Conservation (phyloP, 2,888 invertebrate species). For the Limnephilus auricula region DNA sequence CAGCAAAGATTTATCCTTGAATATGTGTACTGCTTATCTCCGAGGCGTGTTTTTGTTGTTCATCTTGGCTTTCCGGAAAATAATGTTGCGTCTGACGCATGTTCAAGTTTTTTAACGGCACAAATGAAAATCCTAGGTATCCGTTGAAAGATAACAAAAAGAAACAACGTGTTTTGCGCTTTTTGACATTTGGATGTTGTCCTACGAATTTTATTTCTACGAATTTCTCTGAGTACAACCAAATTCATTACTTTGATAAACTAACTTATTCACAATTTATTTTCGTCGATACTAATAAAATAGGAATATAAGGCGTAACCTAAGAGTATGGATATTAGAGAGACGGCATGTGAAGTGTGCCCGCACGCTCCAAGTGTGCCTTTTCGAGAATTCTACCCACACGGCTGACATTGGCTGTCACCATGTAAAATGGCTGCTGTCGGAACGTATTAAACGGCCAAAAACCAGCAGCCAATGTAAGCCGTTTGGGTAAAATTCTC, state of each 20-base stretch:
- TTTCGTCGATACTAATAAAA: too few relatives aligned
- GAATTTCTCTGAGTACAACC: background rate
- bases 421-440: too few relatives aligned
- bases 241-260: background rate
- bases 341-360: too few relatives aligned
- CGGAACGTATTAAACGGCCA: too few relatives aligned
- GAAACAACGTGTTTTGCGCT: background rate
- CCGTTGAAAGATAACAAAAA: background rate
- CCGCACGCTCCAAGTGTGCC: too few relatives aligned
- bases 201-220: background rate
- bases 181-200: background rate
- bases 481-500: too few relatives aligned
- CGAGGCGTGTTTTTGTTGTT: background rate
- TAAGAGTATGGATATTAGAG: too few relatives aligned
- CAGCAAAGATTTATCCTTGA: slow-evolving; percentile 19
- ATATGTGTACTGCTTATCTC: slow-evolving; percentile 32
- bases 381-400: too few relatives aligned
- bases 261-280: background rate
- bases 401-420: too few relatives aligned
- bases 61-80: background rate
- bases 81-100: background rate
- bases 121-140: background rate
- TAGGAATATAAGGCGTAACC: too few relatives aligned
- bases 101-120: background rate
- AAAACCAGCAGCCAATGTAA: too few relatives aligned